Evolutionary conservation across 1,140 invertebrate genomes (phyloP).

Genomic region (Zeugodacus cucurbitae): DNA sequence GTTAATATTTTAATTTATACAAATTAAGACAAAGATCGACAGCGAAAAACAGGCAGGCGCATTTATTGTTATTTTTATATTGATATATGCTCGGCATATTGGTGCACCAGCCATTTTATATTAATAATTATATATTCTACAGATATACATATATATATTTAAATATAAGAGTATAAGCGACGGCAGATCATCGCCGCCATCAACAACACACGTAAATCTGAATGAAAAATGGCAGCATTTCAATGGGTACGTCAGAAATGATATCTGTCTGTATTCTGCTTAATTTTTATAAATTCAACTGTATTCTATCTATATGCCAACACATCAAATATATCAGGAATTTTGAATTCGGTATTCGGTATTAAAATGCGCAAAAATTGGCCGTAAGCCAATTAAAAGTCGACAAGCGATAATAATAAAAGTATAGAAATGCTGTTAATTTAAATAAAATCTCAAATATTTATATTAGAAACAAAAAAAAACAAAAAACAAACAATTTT

Average conservation of each 20-base stretch:
- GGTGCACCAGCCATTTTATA: too few relatives aligned
- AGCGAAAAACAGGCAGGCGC: neutral
- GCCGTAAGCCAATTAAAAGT: neutral
- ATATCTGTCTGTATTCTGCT: neutral
- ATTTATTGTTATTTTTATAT: neutral
- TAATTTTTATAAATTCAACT: neutral
- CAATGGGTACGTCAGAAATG: neutral
- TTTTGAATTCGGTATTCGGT: neutral
- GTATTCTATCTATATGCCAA: neutral
- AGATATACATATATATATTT: too few relatives aligned
- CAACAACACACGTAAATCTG: neutral
- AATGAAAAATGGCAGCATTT: neutral
- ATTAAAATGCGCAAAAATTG: neutral
- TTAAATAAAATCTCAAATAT: neutral
- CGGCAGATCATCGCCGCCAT: neutral
- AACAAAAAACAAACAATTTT: neutral
- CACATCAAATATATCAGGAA: neutral
- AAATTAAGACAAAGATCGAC: neutral
- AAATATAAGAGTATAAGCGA: neutral
- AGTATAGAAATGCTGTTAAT: neutral
- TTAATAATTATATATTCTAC: too few relatives aligned
- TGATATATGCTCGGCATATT: too few relatives aligned
- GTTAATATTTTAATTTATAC: slow-evolving; percentile 7
- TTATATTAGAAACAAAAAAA: neutral
- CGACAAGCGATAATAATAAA: neutral